Percentiles rank a stretch among this genome's conserved stretches.
These are phyloP conservation scores for Thermophis baileyi DNA, from an alignment of 2,113 vertebrate species.

Conservation along the genomic window DNA sequence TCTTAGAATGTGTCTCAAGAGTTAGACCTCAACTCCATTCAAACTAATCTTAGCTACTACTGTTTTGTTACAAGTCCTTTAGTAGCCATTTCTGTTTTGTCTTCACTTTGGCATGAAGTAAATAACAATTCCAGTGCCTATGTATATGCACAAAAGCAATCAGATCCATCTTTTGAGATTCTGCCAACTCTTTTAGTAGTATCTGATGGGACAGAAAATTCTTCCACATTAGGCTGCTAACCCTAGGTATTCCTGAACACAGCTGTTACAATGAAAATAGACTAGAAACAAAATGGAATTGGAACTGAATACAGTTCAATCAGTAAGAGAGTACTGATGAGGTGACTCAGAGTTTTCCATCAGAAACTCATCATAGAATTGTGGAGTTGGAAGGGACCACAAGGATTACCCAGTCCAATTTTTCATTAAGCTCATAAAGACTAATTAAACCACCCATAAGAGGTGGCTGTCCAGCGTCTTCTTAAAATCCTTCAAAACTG, in stretches of 20 bases:
- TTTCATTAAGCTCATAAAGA: not conserved
- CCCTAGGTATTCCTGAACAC: not conserved
- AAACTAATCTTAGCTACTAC: not conserved
- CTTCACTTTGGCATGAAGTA: not conserved
- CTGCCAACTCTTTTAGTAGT: not conserved
- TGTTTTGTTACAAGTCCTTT: not conserved
- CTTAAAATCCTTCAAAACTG: not conserved
- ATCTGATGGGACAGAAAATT: not conserved
- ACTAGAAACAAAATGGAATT: not conserved
- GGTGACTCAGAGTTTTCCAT: not conserved
- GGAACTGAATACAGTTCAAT: no score
- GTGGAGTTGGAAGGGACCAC: not conserved
- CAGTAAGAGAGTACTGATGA: not conserved
- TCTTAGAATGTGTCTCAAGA: not conserved
- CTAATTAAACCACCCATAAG: not conserved
- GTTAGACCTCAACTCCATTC: not conserved
- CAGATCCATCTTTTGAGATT: not conserved
- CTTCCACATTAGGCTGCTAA: not conserved
- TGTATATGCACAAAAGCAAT: not conserved
- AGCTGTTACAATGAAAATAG: not conserved
- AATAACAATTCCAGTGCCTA: not conserved
- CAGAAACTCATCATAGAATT: not conserved
- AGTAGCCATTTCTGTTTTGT: not conserved
- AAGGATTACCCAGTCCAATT: not conserved
- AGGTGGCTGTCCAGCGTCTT: not conserved